Conservation (phyloP, 2,888 invertebrate species). For the Macrophya alboannulata region DNA sequence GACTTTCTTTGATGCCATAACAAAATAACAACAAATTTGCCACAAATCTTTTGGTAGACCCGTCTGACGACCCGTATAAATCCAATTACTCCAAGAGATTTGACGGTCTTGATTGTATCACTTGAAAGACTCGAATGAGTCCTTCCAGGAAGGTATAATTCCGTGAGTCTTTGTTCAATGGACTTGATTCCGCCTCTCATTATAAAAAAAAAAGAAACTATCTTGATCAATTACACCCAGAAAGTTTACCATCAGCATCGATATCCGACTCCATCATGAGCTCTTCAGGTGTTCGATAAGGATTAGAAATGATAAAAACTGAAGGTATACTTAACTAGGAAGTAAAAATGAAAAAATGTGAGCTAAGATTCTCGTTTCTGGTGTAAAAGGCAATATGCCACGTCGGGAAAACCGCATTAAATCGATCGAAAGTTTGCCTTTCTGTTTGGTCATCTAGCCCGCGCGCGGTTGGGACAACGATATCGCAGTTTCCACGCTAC, state of each 20-base stretch:
- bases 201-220: too few relatives aligned
- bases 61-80: neutral
- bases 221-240: too few relatives aligned
- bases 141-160: neutral
- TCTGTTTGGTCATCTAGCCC: conserved; percentile 41
- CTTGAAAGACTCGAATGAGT: neutral
- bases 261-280: neutral
- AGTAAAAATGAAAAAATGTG: neutral
- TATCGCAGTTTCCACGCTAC: conserved; percentile 53
- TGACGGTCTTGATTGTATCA: conserved; percentile 19
- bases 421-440: conserved; percentile 39
- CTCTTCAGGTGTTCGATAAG: neutral
- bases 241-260: too few relatives aligned
- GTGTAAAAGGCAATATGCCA: conserved; percentile 13
- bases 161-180: neutral
- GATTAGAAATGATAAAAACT: neutral
- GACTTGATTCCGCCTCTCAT: too few relatives aligned
- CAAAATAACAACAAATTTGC: conserved; percentile 11
- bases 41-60: neutral
- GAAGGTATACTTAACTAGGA: neutral
- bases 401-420: neutral
- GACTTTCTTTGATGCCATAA: neutral
- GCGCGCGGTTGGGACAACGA: conserved; percentile 35
- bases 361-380: neutral
- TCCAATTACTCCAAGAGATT: conserved; percentile 1